Evolutionary conservation across 2,888 invertebrate genomes (phyloP), one percentile per base, ranked within the genome.

Genomic region (Caenorhabditis imperialis): DNA sequence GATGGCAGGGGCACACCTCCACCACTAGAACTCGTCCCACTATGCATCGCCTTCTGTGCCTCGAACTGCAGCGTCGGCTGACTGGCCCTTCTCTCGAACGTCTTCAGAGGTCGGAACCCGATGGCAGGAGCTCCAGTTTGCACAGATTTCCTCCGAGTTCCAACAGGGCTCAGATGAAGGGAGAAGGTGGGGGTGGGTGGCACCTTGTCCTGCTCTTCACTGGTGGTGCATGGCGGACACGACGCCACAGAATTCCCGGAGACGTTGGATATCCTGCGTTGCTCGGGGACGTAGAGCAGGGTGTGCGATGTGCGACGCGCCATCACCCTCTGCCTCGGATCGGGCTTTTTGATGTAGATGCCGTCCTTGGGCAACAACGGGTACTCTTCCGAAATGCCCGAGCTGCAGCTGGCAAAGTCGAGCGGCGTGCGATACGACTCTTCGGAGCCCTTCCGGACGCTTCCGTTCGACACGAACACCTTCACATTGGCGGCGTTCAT

Each of bases 121-220:
- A 86, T 86, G 27, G 81, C 81, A 3, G 85, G 85, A 16, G 86
- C 86, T 22, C 82, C 86, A 6, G 84, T 81, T 62, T 86, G 86
- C 12, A 86, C 84, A 7, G 81, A 81, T 40, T 82, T 81, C 27
- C 86, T 58, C 14, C 86, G 69, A 12, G 62, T 60, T 3, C 62
- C 74, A 2, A 75, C 77, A 3, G 82, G 81, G n/a, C 75, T 76
- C 22, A 78, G 54, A 44, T 67, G 60, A 18, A 78, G 71, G 14
- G 73, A 73, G 53, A 72, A 72, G 8, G 70, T 40, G 20, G 69
- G 61, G 8, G 74, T 62, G 4, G 74, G 72, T 12, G 71, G 72
- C 3, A 63, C 70, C 3, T 47, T 60, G 8, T 55, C 57, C 12
- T 55, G 69, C 61, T 81, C 85, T 38, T 83, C 84, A 14, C 77